Conservation (phyloP, 2,113 vertebrate genomes). For the Lampris incognitus region DNA sequence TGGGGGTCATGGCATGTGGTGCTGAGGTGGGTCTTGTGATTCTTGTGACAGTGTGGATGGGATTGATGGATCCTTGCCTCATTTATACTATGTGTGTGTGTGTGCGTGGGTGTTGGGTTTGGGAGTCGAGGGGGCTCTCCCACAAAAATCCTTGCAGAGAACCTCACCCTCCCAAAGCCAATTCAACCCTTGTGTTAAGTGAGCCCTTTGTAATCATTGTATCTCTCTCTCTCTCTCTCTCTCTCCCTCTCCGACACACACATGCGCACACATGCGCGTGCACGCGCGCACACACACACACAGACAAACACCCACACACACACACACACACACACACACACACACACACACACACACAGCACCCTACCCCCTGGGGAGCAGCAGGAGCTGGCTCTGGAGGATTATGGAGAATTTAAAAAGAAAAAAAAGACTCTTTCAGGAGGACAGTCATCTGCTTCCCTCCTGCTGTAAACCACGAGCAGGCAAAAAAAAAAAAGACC, state of each 20-base stretch:
- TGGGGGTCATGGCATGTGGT: conserved; percentile 40
- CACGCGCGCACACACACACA: neutral
- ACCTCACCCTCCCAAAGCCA: conserved; percentile 40
- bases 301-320: conserved; percentile 50
- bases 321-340: conserved; percentile 49
- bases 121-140: conserved; percentile 3
- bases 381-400: conserved; percentile 81
- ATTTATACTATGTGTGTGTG: conserved; percentile 21
- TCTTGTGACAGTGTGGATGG: conserved; percentile 50
- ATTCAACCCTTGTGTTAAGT: conserved; percentile 47
- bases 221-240: neutral
- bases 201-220: conserved; percentile 32
- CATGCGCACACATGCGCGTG: neutral
- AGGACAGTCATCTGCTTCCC: conserved; percentile 82
- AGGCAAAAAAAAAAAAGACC: conserved; percentile 57
- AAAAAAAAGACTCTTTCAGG: conserved; percentile 73
- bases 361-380: conserved; percentile 75
- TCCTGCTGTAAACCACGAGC: conserved; percentile 76
- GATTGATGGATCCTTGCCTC: conserved; percentile 43
- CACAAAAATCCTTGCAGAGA: conserved; percentile 45
- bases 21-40: conserved; percentile 38
- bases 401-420: conserved; percentile 83
- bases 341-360: conserved; percentile 39
- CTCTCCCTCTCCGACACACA: neutral
- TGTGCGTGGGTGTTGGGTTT: conserved; percentile 42